Evolutionary conservation across 30 jellyfish, hydroid and myxozoan genomes (phyloP), one percentile per base, ranked within the genome.

Genomic region (Aurelia aurita): DNA sequence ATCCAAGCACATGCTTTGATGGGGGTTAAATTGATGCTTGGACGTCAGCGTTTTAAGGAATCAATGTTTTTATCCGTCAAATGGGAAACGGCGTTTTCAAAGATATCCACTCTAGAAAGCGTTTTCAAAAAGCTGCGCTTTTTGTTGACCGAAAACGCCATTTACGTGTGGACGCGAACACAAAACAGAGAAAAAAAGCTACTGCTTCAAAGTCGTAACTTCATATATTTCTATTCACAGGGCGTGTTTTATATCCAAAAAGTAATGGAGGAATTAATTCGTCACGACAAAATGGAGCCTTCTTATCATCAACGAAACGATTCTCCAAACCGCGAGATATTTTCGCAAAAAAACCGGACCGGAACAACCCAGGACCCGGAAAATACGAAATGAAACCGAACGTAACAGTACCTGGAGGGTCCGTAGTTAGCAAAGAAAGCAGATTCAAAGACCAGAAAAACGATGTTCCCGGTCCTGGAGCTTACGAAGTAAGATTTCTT

Each of bases 391-490:
- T 87, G 5, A 93, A 88, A 45, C n/a, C 45, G 35, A 83, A 82
- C 4, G 18, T 83, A 8, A 88, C 79, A 8, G 51, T 8, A 39
- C 97, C 98, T 74, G 98, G 98, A 16, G 97, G 98, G 15, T 64
- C 80, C 43, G 58, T 93, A 5, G 96, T 93, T 21, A 35, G 91
- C 9, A 80, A 82, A 43, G 92, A 88, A 69, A 76, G 64, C 64
- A 82, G 98, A 23, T 93, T 93, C 55, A 93, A 93, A 64, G 59
- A 58, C 16, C 44, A 22, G 45, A 45, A 49, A 26, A 67, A 67
- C 62, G 96, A 93, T 58, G 93, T 93, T 18, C 98, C 98, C 12
- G 98, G 98, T 26, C 98, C 98, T n/a, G 98, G 98, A 11, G 76
- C 98, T 1, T 93, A 93, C 82, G 96, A 93, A 96, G 98, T 93